phyloP scores from a whole-genome alignment of 2,113 vertebrate species.

The Chlamydotis undulata region DNA sequence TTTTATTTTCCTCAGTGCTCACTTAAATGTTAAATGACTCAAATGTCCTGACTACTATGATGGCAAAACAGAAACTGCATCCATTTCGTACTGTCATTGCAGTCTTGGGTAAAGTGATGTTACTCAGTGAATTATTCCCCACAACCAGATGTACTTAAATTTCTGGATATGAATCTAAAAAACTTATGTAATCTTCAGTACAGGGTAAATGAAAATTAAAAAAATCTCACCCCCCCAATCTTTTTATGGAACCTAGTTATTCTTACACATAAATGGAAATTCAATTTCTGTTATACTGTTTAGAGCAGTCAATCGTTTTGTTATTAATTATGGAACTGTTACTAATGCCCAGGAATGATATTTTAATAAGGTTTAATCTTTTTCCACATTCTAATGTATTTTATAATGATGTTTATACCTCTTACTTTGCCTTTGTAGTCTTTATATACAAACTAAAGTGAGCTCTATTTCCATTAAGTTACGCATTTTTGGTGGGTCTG shows the following conservation, averaged over 20 bases:
- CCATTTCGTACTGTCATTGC: neutral
- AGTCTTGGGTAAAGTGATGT: neutral
- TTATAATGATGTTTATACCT: slow-evolving; percentile 40
- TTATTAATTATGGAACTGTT: slow-evolving; percentile 70
- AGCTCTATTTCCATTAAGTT: neutral
- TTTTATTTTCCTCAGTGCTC: neutral
- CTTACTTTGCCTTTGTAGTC: slow-evolving; percentile 25
- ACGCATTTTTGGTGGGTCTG: neutral
- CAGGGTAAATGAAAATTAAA: neutral
- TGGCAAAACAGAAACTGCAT: neutral
- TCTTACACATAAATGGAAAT: slow-evolving; percentile 63
- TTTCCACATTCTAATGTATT: slow-evolving; percentile 44
- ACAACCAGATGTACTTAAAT: neutral
- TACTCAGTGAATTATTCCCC: slow-evolving; percentile 36
- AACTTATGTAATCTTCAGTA: slow-evolving; percentile 35
- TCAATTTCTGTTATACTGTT: slow-evolving; percentile 60
- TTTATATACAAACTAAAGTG: neutral
- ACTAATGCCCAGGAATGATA: slow-evolving; percentile 58
- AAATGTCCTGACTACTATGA: neutral
- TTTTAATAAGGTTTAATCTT: slow-evolving; percentile 70
- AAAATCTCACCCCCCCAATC: neutral
- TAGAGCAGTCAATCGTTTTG: slow-evolving; percentile 66
- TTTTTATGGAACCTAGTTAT: slow-evolving; percentile 63
- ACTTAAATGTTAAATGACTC: neutral
- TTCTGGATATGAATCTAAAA: slow-evolving; percentile 43